These are phyloP conservation scores for Acanthiza pusilla DNA, from an alignment of 2,797 vertebrate genomes.

Conservation along the genomic window DNA sequence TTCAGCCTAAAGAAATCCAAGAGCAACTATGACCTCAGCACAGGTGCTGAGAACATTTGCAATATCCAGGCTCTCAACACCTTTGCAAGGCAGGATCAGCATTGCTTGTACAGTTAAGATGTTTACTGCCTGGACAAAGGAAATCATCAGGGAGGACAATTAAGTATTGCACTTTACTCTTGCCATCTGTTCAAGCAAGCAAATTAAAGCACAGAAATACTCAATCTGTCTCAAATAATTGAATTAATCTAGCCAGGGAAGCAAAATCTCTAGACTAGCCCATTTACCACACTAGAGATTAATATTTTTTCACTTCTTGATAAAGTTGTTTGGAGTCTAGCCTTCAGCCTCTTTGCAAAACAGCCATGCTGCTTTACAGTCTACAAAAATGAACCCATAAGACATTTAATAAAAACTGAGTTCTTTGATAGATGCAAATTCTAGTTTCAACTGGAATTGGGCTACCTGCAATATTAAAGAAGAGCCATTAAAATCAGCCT, in stretches of 20 bases:
- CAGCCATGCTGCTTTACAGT: neutral
- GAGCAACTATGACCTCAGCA: neutral
- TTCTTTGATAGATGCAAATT: neutral
- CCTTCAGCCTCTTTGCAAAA: neutral
- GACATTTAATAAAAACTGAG: neutral
- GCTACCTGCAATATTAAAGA: neutral
- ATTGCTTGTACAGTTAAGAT: neutral
- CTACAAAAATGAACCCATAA: neutral
- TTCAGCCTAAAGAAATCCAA: neutral
- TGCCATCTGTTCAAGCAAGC: neutral
- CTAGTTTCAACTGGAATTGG: neutral
- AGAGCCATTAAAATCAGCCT: neutral
- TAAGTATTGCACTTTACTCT: neutral
- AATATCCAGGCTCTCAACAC: neutral
- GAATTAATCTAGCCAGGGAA: neutral
- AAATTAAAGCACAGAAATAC: neutral
- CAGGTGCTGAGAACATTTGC: neutral
- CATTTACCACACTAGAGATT: neutral
- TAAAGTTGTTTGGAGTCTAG: neutral
- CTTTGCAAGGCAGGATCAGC: neutral
- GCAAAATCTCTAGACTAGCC: neutral
- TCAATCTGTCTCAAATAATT: neutral
- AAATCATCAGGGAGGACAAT: neutral
- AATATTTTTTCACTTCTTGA: neutral
- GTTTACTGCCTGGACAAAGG: neutral